These are phyloP conservation scores for Himalopsyche kuldschensis DNA, from an alignment of 2,888 invertebrate species.

Conservation along the genomic window DNA sequence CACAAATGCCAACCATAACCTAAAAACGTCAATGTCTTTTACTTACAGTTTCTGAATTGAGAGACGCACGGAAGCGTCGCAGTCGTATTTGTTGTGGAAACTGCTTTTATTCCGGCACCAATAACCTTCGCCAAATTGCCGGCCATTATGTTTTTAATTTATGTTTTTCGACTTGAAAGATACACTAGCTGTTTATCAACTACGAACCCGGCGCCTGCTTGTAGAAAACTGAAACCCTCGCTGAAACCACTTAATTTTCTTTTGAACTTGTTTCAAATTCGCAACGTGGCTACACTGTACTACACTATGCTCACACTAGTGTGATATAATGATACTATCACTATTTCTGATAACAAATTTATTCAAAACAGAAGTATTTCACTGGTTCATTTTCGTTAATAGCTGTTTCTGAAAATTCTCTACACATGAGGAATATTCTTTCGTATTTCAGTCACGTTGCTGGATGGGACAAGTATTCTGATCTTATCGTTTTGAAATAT, in stretches of 20 bases:
- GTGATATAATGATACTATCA: too few relatives aligned
- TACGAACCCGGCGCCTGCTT: conserved; percentile 2
- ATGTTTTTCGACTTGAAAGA: not conserved
- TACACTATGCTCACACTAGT: not conserved
- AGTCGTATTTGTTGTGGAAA: conserved; percentile 40
- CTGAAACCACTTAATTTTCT: not conserved
- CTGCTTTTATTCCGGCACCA: conserved; percentile 44
- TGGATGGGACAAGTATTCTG: too few relatives aligned
- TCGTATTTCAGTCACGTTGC: too few relatives aligned
- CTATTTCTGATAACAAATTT: too few relatives aligned
- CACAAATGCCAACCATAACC: conserved; percentile 16
- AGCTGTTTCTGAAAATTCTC: too few relatives aligned
- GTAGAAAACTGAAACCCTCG: conserved; percentile 16
- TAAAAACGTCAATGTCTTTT: not conserved
- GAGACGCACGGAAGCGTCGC: conserved; percentile 22
- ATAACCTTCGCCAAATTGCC: conserved; percentile 49
- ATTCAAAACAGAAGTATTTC: too few relatives aligned
- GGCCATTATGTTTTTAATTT: conserved; percentile 43
- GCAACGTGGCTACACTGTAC: conserved; percentile 1
- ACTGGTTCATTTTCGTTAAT: too few relatives aligned
- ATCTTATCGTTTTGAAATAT: too few relatives aligned
- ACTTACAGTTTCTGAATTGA: conserved; percentile 36
- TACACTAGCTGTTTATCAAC: not conserved
- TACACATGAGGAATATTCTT: too few relatives aligned
- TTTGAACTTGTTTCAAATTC: not conserved